Percentiles rank a stretch among this genome's conserved stretches.
Conservation (phyloP, 2,797 vertebrate species). For the Todus mexicanus region DNA sequence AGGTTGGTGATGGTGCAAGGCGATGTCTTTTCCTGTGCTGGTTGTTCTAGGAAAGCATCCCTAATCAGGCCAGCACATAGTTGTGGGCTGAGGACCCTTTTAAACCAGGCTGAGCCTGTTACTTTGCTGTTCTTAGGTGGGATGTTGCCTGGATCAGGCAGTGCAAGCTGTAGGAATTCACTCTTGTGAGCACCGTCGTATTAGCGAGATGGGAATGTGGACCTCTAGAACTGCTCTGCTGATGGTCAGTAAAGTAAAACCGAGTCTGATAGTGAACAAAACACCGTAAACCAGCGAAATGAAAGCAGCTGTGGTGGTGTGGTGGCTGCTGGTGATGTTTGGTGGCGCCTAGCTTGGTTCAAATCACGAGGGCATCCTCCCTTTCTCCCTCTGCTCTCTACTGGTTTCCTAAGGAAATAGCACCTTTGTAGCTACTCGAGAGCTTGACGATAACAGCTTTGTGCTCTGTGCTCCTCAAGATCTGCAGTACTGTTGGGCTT, state of each 20-base stretch:
- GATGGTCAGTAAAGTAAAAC: not conserved
- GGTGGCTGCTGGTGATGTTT: not conserved
- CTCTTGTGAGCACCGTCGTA: not conserved
- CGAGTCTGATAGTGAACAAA: not conserved
- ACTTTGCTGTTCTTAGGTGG: not conserved
- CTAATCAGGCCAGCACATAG: fast-evolving
- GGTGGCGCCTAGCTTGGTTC: not conserved
- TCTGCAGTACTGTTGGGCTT: not conserved
- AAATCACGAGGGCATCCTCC: not conserved
- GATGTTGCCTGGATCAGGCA: not conserved
- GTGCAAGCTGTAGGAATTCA: not conserved
- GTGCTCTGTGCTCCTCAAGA: not conserved
- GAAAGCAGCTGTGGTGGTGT: not conserved
- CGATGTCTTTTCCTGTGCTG: not conserved
- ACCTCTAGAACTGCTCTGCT: not conserved
- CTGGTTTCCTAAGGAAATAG: not conserved
- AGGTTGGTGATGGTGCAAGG: not conserved
- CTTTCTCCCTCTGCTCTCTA: not conserved
- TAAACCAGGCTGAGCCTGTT: not conserved
- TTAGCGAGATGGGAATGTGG: not conserved
- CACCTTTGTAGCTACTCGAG: not conserved
- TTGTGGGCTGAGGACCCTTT: not conserved
- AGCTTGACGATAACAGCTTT: not conserved
- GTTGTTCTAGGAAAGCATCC: not conserved
- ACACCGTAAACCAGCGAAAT: not conserved